Conservation (phyloP, 2,113 vertebrate species). For the Poecilia latipinna region DNA sequence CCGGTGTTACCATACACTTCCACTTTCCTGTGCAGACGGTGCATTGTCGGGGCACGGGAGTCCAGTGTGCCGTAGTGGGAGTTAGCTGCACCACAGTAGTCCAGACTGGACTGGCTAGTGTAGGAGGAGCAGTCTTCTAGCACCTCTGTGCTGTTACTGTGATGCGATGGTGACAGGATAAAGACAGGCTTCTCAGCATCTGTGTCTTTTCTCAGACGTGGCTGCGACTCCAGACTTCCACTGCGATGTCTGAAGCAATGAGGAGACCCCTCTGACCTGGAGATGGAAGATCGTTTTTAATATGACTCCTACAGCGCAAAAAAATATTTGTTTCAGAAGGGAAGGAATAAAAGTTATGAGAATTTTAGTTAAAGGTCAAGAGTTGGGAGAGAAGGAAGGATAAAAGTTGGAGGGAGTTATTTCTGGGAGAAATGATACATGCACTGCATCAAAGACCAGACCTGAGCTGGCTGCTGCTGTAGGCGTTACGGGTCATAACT, state of each 20-base stretch:
- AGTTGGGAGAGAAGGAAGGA: neutral
- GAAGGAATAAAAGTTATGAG: constrained; percentile 1
- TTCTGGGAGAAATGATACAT: neutral
- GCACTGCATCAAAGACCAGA: constrained; percentile 65
- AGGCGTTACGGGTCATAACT: constrained; percentile 91
- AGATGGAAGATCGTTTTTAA: constrained; percentile 19
- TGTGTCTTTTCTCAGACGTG: constrained; percentile 79
- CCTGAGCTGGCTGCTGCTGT: constrained; percentile 95
- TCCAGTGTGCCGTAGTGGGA: constrained; percentile 84
- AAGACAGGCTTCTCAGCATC: constrained; percentile 84
- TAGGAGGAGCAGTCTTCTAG: constrained; percentile 93
- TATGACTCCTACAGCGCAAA: neutral
- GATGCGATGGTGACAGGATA: constrained; percentile 85
- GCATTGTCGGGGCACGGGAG: constrained; percentile 75
- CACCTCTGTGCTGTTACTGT: constrained; percentile 91
- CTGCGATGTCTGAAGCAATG: constrained; percentile 89
- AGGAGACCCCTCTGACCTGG: constrained; percentile 84
- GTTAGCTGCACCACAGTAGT: constrained; percentile 81
- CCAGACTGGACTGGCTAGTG: constrained; percentile 92
- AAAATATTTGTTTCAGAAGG: neutral
- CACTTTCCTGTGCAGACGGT: constrained; percentile 86
- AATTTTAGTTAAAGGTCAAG: neutral
- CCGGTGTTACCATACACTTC: constrained; percentile 86
- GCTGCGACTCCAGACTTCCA: constrained; percentile 92
- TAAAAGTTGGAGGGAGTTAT: neutral